Conservation (phyloP, 2,797 vertebrate species). For the Salarias fasciatus region DNA sequence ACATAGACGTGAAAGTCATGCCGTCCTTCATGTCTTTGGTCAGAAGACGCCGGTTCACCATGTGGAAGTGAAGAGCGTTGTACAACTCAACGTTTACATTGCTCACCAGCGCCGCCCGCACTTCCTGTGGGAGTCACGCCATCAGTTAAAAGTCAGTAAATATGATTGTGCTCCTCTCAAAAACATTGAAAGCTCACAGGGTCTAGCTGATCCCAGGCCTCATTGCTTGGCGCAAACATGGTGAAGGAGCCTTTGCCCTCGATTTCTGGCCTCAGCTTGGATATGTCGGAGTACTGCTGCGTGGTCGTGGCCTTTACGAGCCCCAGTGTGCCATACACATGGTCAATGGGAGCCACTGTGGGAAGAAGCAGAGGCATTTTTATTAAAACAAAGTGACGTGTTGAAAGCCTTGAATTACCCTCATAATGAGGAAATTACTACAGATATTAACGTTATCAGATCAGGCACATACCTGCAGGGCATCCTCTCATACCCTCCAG, state of each 20-base stretch:
- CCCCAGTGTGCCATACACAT: slow-evolving; percentile 91
- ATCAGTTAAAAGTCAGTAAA: not conserved
- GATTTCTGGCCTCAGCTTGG: slow-evolving; percentile 88
- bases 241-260: slow-evolving; percentile 91
- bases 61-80: slow-evolving; percentile 92
- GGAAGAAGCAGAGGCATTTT: slow-evolving; percentile 8
- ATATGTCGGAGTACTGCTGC: slow-evolving; percentile 86
- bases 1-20: slow-evolving; percentile 88
- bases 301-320: slow-evolving; percentile 88
- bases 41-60: slow-evolving; percentile 89
- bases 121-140: slow-evolving; percentile 74
- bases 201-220: slow-evolving; percentile 90
- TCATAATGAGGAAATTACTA: too few species aligned
- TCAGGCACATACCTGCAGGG: slow-evolving; percentile 87
- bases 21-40: slow-evolving; percentile 96
- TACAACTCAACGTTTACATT: slow-evolving; percentile 92
- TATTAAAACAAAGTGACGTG: not conserved
- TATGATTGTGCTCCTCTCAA: not conserved
- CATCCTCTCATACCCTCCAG: slow-evolving; percentile 91
- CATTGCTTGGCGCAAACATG: slow-evolving; percentile 94
- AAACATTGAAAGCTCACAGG: slow-evolving; percentile 80
- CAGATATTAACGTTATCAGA: not conserved
- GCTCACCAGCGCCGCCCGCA: slow-evolving; percentile 83
- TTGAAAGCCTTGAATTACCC: too few species aligned
- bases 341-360: slow-evolving; percentile 92